phyloP scores from a whole-genome alignment of 2,797 vertebrate genomes.

The Synaphobranchus kaupii region DNA sequence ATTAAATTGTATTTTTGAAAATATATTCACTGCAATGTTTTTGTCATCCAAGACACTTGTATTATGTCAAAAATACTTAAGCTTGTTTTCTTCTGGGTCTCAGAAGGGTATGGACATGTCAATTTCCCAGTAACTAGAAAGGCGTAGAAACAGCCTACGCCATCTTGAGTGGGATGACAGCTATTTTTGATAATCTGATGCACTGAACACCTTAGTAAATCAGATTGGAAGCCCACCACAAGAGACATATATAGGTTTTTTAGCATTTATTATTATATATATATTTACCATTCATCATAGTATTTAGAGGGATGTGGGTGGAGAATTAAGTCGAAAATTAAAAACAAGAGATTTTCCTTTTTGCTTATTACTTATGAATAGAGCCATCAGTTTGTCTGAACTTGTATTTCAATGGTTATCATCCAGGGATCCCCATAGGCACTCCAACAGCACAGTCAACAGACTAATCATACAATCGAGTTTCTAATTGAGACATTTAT shows the following conservation, averaged over 20 bases:
- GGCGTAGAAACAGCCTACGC: not conserved
- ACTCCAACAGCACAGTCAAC: too few relatives aligned
- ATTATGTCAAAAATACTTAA: constrained; percentile 7
- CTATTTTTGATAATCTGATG: not conserved
- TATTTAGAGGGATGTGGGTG: not conserved
- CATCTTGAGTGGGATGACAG: not conserved
- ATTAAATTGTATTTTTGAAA: not conserved
- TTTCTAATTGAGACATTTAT: too few relatives aligned
- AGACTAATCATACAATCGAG: too few relatives aligned
- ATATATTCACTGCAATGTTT: not conserved
- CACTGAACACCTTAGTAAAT: not conserved
- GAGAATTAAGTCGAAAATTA: not conserved
- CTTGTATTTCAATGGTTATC: too few relatives aligned
- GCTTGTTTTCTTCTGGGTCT: not conserved
- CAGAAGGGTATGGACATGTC: not conserved
- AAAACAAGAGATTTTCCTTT: not conserved
- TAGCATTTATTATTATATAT: not conserved
- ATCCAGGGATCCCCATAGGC: too few relatives aligned
- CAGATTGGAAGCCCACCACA: not conserved
- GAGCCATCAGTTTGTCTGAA: too few relatives aligned
- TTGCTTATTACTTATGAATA: not conserved
- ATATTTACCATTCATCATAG: not conserved
- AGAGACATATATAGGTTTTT: not conserved
- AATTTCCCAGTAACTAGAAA: not conserved
- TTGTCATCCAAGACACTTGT: not conserved